Evolutionary conservation across 35 echinoderm and acorn worm species (phyloP), one percentile per base, ranked within the genome.

Genomic region (Acanthaster planci): DNA sequence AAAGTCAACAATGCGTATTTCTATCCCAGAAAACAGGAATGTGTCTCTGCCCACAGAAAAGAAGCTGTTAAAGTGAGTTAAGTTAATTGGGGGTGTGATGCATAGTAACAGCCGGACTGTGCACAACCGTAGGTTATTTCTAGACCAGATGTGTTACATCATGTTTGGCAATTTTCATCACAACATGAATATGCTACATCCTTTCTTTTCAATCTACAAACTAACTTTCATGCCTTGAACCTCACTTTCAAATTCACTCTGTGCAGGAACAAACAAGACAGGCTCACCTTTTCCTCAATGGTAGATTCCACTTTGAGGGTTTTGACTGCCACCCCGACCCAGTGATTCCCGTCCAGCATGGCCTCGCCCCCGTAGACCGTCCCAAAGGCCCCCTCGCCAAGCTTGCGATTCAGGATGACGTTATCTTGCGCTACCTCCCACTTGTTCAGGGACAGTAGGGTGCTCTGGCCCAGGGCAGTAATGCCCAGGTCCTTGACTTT

Each of bases 301-400:
- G 94, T 87, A 55, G 94, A 92, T 10, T 84, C 94, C 52, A 97
- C 58, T 60, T 97, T 92, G 12, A 97, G 78, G 0, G 94, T 97
- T 57, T 97, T 97, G 26, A 97, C 94, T 35, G 94, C 94, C 2
- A 97, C 94, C 10, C 90, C 94, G 16, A 56, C 90, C 94, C 94
- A 97, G 51, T 84, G 86, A 18, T 76, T 57, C 16, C 77, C 80
- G 32, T 77, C 83, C 42, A 97, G 56, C 59, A 97, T 54, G 35
- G 94, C 94, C 39, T 97, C 90, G 14, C 94, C 94, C 3, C 94
- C 94, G 52, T 97, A 97, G 2, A 97, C 94, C 44, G 94, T 97
- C 31, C 94, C 94, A 89, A 97, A 97, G 29, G 94, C 94, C 21
- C 94, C 94, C 68, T 97, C 94, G 8, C 94, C 94, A 26, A 97